Percentiles rank a stretch among this genome's conserved stretches.
phyloP scores from a whole-genome alignment of 2,797 vertebrate species.

The Anguilla obscura region DNA sequence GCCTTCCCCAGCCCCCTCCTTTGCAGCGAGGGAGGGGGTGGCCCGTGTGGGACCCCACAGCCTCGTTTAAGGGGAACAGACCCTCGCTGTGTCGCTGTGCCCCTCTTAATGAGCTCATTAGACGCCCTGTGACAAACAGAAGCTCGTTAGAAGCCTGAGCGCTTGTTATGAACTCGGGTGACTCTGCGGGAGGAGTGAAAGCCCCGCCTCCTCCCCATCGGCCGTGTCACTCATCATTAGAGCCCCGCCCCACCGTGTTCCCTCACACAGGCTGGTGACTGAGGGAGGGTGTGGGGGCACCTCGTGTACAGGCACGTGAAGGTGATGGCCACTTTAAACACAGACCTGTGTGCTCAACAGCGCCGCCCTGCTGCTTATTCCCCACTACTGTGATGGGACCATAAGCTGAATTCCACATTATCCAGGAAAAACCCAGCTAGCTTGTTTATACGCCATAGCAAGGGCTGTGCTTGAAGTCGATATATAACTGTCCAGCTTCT shows the following conservation, averaged over 20 bases:
- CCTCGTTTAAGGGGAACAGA: slow-evolving; percentile 38
- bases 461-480: no score
- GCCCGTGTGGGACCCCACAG: slow-evolving; percentile 25
- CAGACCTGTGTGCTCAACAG: not conserved
- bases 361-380: not conserved
- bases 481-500: not conserved
- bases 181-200: not conserved
- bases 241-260: not conserved
- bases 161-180: slow-evolving; percentile 27
- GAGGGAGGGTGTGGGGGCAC: not conserved
- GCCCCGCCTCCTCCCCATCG: not conserved
- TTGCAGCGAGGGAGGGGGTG: not conserved
- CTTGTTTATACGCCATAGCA: not conserved
- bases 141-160: slow-evolving; percentile 21
- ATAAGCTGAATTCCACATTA: not conserved
- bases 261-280: not conserved
- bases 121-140: slow-evolving; percentile 20
- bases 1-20: not conserved
- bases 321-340: not conserved
- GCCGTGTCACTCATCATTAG: not conserved
- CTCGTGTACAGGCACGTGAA: not conserved
- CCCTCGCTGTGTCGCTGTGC: slow-evolving; percentile 29
- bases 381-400: not conserved
- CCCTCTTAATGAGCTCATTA: slow-evolving; percentile 47
- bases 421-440: not conserved